phyloP scores from a whole-genome alignment of 2,888 invertebrate genomes.

The Amorpha juglandis region DNA sequence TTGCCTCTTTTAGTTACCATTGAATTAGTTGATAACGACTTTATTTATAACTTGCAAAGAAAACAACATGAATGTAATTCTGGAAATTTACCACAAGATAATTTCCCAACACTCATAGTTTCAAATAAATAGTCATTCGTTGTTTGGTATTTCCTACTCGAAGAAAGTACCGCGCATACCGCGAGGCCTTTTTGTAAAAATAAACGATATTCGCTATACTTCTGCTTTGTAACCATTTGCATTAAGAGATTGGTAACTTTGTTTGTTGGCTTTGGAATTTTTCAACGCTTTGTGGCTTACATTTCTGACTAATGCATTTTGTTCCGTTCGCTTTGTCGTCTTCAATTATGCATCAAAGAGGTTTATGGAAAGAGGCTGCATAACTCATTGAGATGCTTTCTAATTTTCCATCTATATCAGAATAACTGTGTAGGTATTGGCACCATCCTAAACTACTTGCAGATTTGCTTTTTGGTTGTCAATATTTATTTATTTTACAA shows the following conservation, averaged over 20 bases:
- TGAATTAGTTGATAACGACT: too few relatives aligned
- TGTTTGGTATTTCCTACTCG: background rate
- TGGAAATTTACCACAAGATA: background rate
- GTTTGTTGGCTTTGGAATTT: slow-evolving; percentile 25
- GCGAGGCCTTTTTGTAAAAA: slow-evolving; percentile 24
- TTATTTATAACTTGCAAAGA: background rate
- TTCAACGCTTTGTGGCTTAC: slow-evolving; percentile 26
- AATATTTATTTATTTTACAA: too few relatives aligned
- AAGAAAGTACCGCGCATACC: slow-evolving; percentile 12
- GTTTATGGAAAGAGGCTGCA: background rate
- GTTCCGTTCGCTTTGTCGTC: slow-evolving; percentile 20
- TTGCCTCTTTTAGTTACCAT: too few relatives aligned
- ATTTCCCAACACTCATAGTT: background rate
- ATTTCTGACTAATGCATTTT: slow-evolving; percentile 29
- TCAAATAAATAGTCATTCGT: background rate
- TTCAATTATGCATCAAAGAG: slow-evolving; percentile 22
- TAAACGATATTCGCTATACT: slow-evolving; percentile 30
- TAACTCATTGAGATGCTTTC: background rate
- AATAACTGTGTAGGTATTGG: background rate
- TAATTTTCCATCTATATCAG: background rate
- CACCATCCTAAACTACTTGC: too few relatives aligned
- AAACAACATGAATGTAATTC: background rate
- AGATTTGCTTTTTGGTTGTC: too few relatives aligned
- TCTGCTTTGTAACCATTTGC: slow-evolving; percentile 30
- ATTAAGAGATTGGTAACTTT: slow-evolving; percentile 32